A percentile compares a stretch with the other conserved stretches of the same genome.
These are phyloP conservation scores for Ptycholaimellus sp. DNA, from an alignment of 2,888 invertebrate genomes.

Conservation along the genomic window DNA sequence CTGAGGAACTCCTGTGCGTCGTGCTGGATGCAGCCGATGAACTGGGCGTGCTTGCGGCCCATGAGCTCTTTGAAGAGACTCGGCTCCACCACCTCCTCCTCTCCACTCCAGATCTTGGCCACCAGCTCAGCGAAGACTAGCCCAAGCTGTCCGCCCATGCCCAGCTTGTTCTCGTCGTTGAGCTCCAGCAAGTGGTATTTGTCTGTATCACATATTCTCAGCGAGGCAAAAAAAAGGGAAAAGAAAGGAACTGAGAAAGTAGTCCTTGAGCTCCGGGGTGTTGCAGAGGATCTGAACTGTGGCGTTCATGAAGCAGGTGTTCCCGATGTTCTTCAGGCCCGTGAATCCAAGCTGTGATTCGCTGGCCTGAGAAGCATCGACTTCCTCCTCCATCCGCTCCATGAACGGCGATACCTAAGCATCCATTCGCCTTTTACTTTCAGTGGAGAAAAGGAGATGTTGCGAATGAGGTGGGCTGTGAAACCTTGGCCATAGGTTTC, in stretches of 20 bases:
- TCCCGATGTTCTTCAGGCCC: conserved; percentile 32
- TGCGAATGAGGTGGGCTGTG: no score
- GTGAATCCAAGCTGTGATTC: conserved; percentile 30
- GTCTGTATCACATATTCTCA: not conserved
- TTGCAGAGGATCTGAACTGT: conserved; percentile 33
- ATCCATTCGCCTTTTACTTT: no score
- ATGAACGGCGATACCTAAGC: no score
- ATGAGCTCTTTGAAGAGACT: conserved; percentile 30
- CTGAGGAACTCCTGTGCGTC: conserved; percentile 36
- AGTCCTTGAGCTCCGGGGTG: conserved; percentile 31
- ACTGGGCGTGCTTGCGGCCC: conserved; percentile 31
- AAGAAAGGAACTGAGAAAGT: conserved; percentile 27
- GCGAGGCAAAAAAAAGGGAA: not conserved
- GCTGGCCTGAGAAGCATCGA: no score
- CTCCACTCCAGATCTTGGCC: conserved; percentile 31
- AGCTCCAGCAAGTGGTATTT: conserved; percentile 23
- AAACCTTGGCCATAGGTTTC: no score
- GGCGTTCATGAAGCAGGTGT: conserved; percentile 36
- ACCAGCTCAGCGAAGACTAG: conserved; percentile 31
- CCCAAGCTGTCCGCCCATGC: conserved; percentile 31
- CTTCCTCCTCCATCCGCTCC: no score
- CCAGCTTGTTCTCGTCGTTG: conserved; percentile 29
- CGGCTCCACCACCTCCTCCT: conserved; percentile 28
- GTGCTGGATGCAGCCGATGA: conserved; percentile 34
- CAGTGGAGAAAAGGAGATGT: no score